Base-by-base conservation (phyloP, 2,888 invertebrate genomes). In the Hypomecis atomaria region DNA sequence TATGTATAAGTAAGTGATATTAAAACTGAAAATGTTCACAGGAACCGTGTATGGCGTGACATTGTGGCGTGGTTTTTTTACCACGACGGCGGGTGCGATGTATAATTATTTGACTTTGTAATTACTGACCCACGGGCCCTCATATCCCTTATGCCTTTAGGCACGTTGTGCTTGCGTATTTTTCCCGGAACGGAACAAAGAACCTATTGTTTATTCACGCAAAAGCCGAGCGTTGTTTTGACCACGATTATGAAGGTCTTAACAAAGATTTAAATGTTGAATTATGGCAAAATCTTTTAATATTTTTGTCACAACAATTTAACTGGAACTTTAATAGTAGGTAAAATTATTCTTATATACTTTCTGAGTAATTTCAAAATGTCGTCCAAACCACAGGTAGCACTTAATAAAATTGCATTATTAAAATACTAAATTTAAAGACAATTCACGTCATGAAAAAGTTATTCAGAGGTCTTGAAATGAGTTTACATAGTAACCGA, bases 71-170 rank as follows among this genome's bases (percentile, higher is more conserved):
- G n/a, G n/a, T 71, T 65, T 62, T 58, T 57, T 57, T 61, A 61
- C 23, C 23, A 23, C 3, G 23, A 3, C 23, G 23, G 60, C 54
- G 63, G 58, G 59, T 59, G 49, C 58, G 62, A 60, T 62, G 63
- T 67, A 64, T 73, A 67, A 73, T 71, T 73, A 73, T 71, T 68
- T 68, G 70, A 71, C 64, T 71, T 71, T 71, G 70, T 71, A 67
- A 70, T 67, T 65, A 66, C 60, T 58, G 65, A 67, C 61, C 62
- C 65, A 54, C 52, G 61, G 59, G 67, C 55, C 57, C 70, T 69
- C 59, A 56, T 63, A 58, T 62, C 56, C 63, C 59, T 66, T 66
- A 68, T 66, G 65, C 68, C 66, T 66, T 53, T 62, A 60, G 65
- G 61, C 57, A 59, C 57, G 64, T 64, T 64, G 62, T 67, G 66